phyloP scores from a whole-genome alignment of 1,140 invertebrate species.

The Harlomillsia oculata region DNA sequence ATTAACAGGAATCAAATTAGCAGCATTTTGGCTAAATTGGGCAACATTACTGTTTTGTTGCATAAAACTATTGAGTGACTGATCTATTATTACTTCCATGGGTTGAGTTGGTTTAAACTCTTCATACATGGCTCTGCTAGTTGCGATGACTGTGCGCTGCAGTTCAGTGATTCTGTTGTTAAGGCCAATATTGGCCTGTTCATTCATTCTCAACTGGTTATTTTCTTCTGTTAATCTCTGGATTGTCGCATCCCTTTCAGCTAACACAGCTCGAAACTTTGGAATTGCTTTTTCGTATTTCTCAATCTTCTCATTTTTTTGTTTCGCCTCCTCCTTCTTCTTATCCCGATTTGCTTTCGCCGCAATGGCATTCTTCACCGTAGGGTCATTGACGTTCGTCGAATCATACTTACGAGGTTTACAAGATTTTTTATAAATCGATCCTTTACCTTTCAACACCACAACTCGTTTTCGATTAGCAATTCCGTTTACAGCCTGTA shows the following conservation, averaged over 20 bases:
- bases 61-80: too few relatives aligned
- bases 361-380: constrained; percentile 24
- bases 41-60: too few relatives aligned
- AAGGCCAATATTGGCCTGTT: too few relatives aligned
- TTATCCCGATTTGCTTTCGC: constrained; percentile 23
- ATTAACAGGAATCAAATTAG: too few relatives aligned
- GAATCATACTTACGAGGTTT: constrained; percentile 27
- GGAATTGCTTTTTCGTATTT: not conserved
- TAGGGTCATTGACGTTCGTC: constrained; percentile 1
- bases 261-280: not conserved
- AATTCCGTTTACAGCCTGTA: not conserved
- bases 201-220: too few relatives aligned
- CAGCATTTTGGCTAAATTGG: too few relatives aligned
- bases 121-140: too few relatives aligned
- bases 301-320: not conserved
- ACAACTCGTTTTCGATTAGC: not conserved
- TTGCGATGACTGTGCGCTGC: not conserved
- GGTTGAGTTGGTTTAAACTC: too few relatives aligned
- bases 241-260: not conserved
- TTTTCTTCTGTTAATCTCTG: not conserved
- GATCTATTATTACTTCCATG: too few relatives aligned
- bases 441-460: not conserved
- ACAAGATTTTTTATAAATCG: too few relatives aligned
- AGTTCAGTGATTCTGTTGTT: not conserved
- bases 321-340: constrained; percentile 15